Conservation (phyloP, 2,888 invertebrate genomes). For the Ramazzottius varieornatus region DNA sequence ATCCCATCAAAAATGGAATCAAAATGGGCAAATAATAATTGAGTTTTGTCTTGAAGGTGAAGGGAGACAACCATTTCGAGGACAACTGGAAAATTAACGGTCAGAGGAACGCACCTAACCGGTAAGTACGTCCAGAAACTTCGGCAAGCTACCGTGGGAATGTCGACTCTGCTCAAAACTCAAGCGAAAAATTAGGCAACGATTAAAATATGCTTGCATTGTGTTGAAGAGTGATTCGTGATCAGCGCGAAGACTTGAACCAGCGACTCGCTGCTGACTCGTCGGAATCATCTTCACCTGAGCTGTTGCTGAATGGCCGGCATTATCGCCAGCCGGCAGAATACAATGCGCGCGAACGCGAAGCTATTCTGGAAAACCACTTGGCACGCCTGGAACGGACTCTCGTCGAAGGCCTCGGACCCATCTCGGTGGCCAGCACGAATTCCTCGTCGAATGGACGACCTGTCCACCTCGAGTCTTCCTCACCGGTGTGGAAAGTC, state of each 20-base stretch:
- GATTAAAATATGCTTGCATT: too few species aligned
- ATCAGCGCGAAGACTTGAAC: not conserved
- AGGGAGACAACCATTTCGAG: too few species aligned
- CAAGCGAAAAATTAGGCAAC: too few species aligned
- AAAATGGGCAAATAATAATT: too few species aligned
- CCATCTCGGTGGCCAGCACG: not conserved
- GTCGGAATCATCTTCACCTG: not conserved
- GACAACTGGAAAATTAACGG: too few species aligned
- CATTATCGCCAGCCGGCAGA: not conserved
- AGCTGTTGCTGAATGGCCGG: not conserved
- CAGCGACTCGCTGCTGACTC: not conserved
- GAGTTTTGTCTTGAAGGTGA: too few species aligned
- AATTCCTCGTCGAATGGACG: not conserved
- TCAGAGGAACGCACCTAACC: too few species aligned
- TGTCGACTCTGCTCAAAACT: too few species aligned
- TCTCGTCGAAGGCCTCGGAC: not conserved
- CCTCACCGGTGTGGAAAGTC: not conserved
- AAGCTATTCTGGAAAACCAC: not conserved
- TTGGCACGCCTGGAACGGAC: not conserved
- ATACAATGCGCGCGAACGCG: not conserved
- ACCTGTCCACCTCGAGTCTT: not conserved
- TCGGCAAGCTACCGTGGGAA: too few species aligned
- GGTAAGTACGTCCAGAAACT: too few species aligned
- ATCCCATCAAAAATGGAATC: too few species aligned
- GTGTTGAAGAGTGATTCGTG: not conserved